Conservation (phyloP, 2,888 invertebrate species). For the Gymnocheta viridis region DNA sequence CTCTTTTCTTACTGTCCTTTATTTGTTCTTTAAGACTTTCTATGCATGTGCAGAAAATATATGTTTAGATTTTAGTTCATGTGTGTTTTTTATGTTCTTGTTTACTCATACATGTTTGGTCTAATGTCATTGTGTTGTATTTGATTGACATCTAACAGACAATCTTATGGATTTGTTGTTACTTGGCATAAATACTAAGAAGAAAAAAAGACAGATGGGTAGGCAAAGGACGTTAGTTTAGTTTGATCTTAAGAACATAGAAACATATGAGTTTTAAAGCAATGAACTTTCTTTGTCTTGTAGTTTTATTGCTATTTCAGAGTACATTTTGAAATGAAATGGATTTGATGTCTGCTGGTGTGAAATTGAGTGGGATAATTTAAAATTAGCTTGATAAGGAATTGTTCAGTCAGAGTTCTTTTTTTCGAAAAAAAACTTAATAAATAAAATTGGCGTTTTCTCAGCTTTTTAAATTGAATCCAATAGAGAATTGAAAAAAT, state of each 20-base stretch:
- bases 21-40: neutral
- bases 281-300: neutral
- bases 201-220: neutral
- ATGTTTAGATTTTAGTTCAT: neutral
- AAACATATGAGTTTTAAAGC: neutral
- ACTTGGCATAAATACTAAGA: conserved; percentile 1
- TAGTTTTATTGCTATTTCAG: neutral
- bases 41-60: neutral
- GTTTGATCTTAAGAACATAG: neutral
- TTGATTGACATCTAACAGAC: conserved; percentile 63
- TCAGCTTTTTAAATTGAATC: too few species aligned
- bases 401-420: too few species aligned
- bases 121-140: conserved; percentile 39
- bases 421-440: too few species aligned
- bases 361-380: neutral
- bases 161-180: conserved; percentile 55
- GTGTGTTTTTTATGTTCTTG: conserved; percentile 1
- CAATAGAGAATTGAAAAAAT: too few species aligned
- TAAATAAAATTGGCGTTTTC: too few species aligned
- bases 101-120: conserved; percentile 12
- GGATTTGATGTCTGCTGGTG: neutral
- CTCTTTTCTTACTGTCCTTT: neutral
- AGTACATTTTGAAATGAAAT: neutral
- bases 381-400: too few species aligned
- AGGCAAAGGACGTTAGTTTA: neutral